Evolutionary conservation across 37 sponge, comb jelly and placozoan genomes (phyloP).

Genomic region (Chondrilla cf. caribensis): DNA sequence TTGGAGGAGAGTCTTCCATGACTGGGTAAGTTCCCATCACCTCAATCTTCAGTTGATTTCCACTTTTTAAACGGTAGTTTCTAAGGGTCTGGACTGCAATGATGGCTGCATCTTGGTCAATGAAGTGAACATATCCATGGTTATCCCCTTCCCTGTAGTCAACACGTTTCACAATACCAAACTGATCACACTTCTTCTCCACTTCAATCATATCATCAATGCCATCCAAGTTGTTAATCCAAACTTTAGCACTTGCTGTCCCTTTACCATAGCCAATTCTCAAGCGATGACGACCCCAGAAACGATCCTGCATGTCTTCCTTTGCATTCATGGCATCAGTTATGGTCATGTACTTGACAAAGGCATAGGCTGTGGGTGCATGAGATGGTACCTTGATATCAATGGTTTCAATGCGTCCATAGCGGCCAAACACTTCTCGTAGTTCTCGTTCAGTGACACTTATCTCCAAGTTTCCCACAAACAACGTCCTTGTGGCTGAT

Average conservation of each 20-base stretch:
- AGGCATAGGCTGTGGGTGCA: conserved; percentile 75
- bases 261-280: conserved; percentile 91
- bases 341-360: conserved; percentile 86
- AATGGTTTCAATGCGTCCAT: conserved; percentile 81
- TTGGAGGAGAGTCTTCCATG: neutral
- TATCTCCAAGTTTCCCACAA: conserved; percentile 87
- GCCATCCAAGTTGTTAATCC: conserved; percentile 66
- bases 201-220: conserved; percentile 64
- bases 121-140: conserved; percentile 75
- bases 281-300: conserved; percentile 68
- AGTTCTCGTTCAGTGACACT: conserved; percentile 83
- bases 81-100: conserved; percentile 50
- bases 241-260: conserved; percentile 68
- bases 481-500: conserved; percentile 88
- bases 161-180: conserved; percentile 78
- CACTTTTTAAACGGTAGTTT: conserved; percentile 43
- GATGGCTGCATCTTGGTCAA: conserved; percentile 69
- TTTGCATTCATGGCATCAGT: conserved; percentile 89
- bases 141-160: conserved; percentile 74
- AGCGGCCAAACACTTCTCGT: conserved; percentile 77
- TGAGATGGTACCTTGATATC: conserved; percentile 75
- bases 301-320: conserved; percentile 82
- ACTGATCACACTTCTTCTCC: conserved; percentile 80
- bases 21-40: neutral
- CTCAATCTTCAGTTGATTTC: conserved; percentile 47